Base-by-base conservation (phyloP, 92 coral and sea anemone genomes). In the Micromussa lordhowensis region DNA sequence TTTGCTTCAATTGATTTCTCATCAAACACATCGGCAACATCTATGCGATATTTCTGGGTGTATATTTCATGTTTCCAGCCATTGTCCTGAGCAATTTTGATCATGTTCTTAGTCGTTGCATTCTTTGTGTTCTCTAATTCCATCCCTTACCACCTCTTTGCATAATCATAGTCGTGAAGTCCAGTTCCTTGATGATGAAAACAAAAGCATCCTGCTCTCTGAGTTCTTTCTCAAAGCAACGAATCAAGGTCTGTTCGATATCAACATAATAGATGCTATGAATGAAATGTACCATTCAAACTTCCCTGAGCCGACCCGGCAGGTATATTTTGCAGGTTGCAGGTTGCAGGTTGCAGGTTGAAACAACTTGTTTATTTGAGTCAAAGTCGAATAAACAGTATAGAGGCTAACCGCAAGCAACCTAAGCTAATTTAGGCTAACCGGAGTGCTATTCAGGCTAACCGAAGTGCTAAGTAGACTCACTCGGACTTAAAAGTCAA, bases 211-310 rank as follows among this genome's bases (percentile, higher is more conserved):
- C 77, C 49, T 19, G 9, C 11, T 72, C 51, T 2, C 48, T 35
- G 14, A 72, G 48, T 12, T 72, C 77, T 35, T 72, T 72, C 48
- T 72, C 77, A 35, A 72, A 72, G 6, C 82, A 72, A 54, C 75
- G 28, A 48, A 89, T n/a, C 82, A 89, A 18, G 36, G 82, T 29
- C 68, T 36, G 55, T n/a, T 90, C 79, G 48, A 80, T 32, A 16
- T 90, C 90, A 0, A 86, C 78, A 49, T 63, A 34, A 13, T 72
- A 72, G 51, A 72, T 72, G 7, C 48, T 72, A 15, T 72, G 77
- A 1, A 72, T 72, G 48, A 86, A 90, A 75, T 86, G 90, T 28
- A 86, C 90, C 53, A 90, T 38, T 90, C 93, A 81, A 90, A 90
- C 21, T 55, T 34, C 26, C n/a, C 59, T 34, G 61, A 28, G n/a